These are phyloP conservation scores for Erebia aethiops DNA, from an alignment of 2,888 invertebrate species.

Conservation along the genomic window DNA sequence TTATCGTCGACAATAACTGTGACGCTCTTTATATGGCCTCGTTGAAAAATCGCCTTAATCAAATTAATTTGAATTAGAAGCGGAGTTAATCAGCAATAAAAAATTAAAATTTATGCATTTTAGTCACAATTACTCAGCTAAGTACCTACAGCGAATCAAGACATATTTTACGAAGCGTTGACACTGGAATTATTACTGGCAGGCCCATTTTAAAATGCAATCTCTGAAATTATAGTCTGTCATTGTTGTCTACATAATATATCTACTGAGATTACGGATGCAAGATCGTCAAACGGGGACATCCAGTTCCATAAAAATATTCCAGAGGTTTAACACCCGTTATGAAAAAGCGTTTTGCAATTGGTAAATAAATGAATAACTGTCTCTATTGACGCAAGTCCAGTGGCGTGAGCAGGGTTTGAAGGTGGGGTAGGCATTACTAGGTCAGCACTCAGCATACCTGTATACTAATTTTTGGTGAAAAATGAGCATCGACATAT, in stretches of 20 bases:
- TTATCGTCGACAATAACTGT: background rate
- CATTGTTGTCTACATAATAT: constrained; percentile 21
- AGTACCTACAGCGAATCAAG: background rate
- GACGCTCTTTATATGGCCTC: constrained; percentile 12
- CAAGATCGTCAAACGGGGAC: constrained; percentile 9
- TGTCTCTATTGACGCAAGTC: too few species aligned
- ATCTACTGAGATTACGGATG: constrained; percentile 4
- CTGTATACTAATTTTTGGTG: too few species aligned
- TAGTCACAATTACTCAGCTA: background rate
- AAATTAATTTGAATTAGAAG: constrained; percentile 15
- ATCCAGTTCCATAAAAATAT: background rate
- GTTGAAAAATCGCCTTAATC: constrained; percentile 15
- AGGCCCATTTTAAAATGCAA: constrained; percentile 17
- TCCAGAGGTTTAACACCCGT: background rate
- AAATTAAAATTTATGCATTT: constrained; percentile 3
- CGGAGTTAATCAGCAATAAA: constrained; percentile 12
- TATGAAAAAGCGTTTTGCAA: background rate
- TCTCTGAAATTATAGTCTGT: constrained; percentile 7
- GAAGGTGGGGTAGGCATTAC: too few species aligned
- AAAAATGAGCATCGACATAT: too few species aligned
- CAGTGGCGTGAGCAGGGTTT: too few species aligned
- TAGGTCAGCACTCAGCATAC: too few species aligned
- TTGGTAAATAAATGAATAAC: background rate
- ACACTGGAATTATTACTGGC: background rate
- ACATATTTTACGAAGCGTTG: constrained; percentile 11